Evolutionary conservation across 92 coral and sea anemone genomes (phyloP), one percentile per base, ranked within the genome.

Genomic region (Desmophyllum pertusum): DNA sequence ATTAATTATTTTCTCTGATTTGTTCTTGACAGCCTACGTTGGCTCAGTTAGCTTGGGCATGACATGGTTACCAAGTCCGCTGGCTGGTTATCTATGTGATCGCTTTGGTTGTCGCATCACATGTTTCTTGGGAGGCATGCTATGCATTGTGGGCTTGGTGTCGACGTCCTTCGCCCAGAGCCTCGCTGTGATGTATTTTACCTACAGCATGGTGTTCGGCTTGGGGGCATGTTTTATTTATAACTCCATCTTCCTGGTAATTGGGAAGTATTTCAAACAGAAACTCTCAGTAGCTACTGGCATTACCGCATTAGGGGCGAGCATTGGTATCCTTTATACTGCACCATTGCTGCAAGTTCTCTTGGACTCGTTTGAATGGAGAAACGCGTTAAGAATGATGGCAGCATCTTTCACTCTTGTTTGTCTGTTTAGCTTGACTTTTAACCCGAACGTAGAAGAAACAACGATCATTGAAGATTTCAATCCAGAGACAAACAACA

Each of bases 111-210:
- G 73, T 67, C 39, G 77, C 29, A 43, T 29, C 19, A 25, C 77
- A 25, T 41, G 55, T 43, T 73, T 43, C 9, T 10, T 75, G 33
- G 93, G 93, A 42, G 84, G 84, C 57, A 50, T 70, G 41, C 72
- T 80, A 39, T 90, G 88, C 66, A 27, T 77, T 0, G 50, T 74
- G n/a, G 83, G 94, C 11, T 65, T 90, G 75, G 55, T 90, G 48
- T 40, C 86, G 63, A 81, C 91, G 10, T 90, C 94, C 0, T 90
- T 77, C 73, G 78, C 77, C 23, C 69, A 77, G 40, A 83, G 86
- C 53, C 80, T 87, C 39, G 36, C 70, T 35, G 83, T 53, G 29
- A 45, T 87, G 70, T 87, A 83, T 72, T 69, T 84, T 36, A 85
- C 91, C 14, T 83, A 82, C 45, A 77, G 88, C 50, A 40, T 87